These are phyloP conservation scores for Callopanchax toddi DNA, from an alignment of 2,113 vertebrate genomes.

Conservation along the genomic window DNA sequence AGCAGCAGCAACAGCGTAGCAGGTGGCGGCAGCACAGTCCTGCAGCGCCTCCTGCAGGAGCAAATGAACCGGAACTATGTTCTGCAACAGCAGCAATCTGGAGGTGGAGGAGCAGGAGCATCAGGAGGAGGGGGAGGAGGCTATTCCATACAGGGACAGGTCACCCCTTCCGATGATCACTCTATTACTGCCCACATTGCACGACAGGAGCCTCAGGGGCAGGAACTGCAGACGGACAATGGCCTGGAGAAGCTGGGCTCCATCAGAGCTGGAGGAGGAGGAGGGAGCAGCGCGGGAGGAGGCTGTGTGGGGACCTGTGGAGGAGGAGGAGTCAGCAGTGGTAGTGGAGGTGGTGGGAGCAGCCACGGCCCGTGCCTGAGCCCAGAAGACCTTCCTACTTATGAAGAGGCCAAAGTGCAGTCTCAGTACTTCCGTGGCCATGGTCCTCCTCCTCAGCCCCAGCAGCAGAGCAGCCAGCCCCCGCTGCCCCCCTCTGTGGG, in stretches of 20 bases:
- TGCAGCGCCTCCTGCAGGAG: slow-evolving; percentile 98
- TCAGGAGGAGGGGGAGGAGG: slow-evolving; percentile 51
- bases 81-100: slow-evolving; percentile 65
- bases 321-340: slow-evolving; percentile 77
- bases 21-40: slow-evolving; percentile 85
- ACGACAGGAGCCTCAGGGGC: slow-evolving; percentile 97
- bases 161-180: slow-evolving; percentile 85
- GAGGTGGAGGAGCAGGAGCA: slow-evolving; percentile 12
- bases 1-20: slow-evolving; percentile 80
- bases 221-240: slow-evolving; percentile 95
- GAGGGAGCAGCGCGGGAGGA: slow-evolving; percentile 81
- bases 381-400: slow-evolving; percentile 93
- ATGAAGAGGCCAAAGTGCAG: slow-evolving; percentile 98
- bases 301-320: slow-evolving; percentile 64
- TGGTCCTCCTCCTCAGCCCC: slow-evolving; percentile 64
- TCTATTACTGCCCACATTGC: slow-evolving; percentile 90
- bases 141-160: slow-evolving; percentile 67
- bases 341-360: slow-evolving; percentile 79
- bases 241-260: slow-evolving; percentile 92
- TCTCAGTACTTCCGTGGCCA: slow-evolving; percentile 97
- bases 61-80: slow-evolving; percentile 96
- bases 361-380: slow-evolving; percentile 79
- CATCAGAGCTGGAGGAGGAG: slow-evolving; percentile 65
- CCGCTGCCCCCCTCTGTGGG: slow-evolving; percentile 83
- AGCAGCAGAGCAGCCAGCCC: slow-evolving; percentile 62